These are phyloP conservation scores for Crocidura indochinensis DNA, from an alignment of 2,797 vertebrate genomes.

Conservation along the genomic window DNA sequence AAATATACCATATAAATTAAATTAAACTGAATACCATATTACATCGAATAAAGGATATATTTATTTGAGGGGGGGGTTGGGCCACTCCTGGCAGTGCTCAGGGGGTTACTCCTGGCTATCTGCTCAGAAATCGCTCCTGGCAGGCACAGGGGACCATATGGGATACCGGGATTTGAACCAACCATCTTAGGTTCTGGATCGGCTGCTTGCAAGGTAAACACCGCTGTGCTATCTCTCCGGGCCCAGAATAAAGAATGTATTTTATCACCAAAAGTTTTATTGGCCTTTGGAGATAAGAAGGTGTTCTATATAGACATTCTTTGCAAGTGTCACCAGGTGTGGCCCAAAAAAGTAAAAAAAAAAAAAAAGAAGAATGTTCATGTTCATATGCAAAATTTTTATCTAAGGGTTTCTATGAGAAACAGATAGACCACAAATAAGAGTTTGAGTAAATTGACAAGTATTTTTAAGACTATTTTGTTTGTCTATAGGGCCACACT, in stretches of 20 bases:
- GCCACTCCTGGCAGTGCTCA: too few species aligned
- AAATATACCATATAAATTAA: slow-evolving; percentile 22
- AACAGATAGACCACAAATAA: not conserved
- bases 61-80: too few species aligned
- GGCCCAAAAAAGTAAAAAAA: too few species aligned
- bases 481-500: too few species aligned
- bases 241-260: not conserved
- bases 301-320: not conserved
- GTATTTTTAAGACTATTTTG: not conserved
- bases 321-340: not conserved
- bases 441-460: slow-evolving; percentile 7
- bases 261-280: not conserved
- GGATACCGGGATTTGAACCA: too few species aligned
- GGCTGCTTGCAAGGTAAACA: too few species aligned
- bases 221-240: too few species aligned
- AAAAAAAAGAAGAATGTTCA: not conserved
- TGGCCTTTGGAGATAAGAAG: not conserved
- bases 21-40: slow-evolving; percentile 4
- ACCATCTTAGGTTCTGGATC: too few species aligned
- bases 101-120: too few species aligned
- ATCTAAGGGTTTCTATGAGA: not conserved
- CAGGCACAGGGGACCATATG: too few species aligned
- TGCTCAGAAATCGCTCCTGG: too few species aligned
- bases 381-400: not conserved
- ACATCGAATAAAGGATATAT: not conserved